A percentile compares a stretch with the other conserved stretches of the same genome.
phyloP scores from a whole-genome alignment of 2,113 vertebrate species.

The Rattus rattus region DNA sequence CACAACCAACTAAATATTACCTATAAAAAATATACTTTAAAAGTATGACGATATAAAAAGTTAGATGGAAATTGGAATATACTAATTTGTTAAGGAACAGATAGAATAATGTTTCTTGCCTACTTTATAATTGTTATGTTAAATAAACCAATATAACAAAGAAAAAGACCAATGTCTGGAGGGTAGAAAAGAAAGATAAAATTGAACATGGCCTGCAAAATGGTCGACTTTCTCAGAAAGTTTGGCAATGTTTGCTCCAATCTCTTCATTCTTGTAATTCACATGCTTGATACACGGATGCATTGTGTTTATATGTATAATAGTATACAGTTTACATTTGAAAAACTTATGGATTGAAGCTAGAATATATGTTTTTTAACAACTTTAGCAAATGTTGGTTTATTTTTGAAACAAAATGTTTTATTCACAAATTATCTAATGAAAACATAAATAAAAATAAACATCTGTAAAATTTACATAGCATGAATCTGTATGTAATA shows the following conservation, averaged over 20 bases:
- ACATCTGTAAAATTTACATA: background rate
- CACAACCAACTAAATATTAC: background rate
- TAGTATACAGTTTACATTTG: background rate
- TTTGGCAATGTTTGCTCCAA: background rate
- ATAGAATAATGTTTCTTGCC: background rate
- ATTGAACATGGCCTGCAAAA: background rate
- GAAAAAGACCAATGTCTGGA: background rate
- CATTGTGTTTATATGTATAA: background rate
- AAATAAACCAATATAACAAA: background rate
- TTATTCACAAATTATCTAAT: background rate
- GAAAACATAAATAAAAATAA: background rate
- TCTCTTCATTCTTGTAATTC: background rate
- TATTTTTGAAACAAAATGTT: background rate
- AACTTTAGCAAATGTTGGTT: background rate
- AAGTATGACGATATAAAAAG: background rate
- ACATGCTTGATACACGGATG: background rate
- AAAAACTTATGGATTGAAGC: background rate
- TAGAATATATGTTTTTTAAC: background rate
- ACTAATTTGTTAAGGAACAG: background rate
- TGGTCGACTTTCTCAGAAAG: background rate
- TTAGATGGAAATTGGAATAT: slow-evolving; percentile 21
- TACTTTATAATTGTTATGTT: background rate
- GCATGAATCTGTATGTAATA: too few relatives aligned
- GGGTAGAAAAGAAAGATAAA: background rate
- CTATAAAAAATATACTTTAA: slow-evolving; percentile 25